Percentiles rank a stretch among this genome's conserved stretches.
Conservation (phyloP, 2,113 vertebrate species). For the Heterotis niloticus region DNA sequence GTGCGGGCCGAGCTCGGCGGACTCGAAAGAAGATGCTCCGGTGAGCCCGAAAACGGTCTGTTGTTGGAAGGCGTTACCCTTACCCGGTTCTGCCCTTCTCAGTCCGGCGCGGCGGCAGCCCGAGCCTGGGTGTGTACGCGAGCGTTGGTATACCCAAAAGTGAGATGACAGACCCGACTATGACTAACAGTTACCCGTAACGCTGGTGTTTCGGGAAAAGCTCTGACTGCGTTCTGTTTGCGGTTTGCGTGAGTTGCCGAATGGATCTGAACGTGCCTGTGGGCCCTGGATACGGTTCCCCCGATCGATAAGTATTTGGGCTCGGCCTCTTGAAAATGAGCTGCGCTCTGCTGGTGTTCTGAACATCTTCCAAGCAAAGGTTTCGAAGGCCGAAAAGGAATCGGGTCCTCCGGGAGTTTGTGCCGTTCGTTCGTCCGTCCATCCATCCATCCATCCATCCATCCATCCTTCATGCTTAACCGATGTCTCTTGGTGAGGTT, state of each 20-base stretch:
- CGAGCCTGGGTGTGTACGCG: not conserved
- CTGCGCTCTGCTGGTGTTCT: not conserved
- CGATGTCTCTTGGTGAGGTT: too few relatives aligned
- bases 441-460: too few relatives aligned
- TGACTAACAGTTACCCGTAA: not conserved
- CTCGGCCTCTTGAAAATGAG: not conserved
- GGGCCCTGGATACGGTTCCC: not conserved
- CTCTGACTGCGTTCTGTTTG: not conserved
- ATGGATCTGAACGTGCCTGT: not conserved
- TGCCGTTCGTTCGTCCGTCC: too few relatives aligned
- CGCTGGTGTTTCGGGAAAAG: not conserved
- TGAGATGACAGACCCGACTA: not conserved
- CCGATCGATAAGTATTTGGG: not conserved
- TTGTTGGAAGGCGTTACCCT: not conserved
- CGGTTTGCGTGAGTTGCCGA: not conserved
- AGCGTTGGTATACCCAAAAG: not conserved
- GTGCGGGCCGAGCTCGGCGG: too few relatives aligned
- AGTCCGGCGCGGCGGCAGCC: not conserved
- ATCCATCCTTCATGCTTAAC: too few relatives aligned
- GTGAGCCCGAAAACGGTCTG: too few relatives aligned
- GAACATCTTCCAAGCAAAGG: not conserved
- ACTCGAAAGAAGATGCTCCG: not conserved
- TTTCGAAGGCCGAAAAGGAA: too few relatives aligned
- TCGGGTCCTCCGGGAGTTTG: too few relatives aligned
- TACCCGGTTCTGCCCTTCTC: not conserved